Percentiles rank a stretch among this genome's conserved stretches.
Evolutionary conservation across 2,797 vertebrate species (phyloP).

Genomic region (Manis pentadactyla): DNA sequence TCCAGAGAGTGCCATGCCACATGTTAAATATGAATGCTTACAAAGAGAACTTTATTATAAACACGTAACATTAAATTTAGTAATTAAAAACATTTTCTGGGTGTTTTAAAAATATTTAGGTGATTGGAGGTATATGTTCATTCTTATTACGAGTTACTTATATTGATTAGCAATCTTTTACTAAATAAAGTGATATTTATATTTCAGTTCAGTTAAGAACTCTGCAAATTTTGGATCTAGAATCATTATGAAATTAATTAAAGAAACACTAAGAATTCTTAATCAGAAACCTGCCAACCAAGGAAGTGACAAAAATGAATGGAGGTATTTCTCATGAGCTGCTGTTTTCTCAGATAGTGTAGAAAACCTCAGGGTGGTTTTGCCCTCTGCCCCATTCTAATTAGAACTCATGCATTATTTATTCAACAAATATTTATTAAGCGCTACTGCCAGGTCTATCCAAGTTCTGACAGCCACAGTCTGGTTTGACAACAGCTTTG

Average conservation of each 20-base stretch:
- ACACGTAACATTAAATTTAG: neutral
- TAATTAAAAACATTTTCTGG: neutral
- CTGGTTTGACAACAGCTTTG: neutral
- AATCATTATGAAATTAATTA: conserved; percentile 52
- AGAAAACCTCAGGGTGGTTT: neutral
- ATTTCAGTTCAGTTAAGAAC: conserved; percentile 40
- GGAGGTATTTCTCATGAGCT: neutral
- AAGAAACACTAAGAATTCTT: conserved; percentile 45
- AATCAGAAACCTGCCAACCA: conserved; percentile 50
- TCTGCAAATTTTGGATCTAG: neutral
- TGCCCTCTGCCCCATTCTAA: neutral
- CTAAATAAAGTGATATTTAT: conserved; percentile 37
- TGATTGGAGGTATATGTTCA: neutral
- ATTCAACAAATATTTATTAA: conserved; percentile 22
- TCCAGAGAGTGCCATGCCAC: conserved; percentile 12
- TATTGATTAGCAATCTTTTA: conserved; percentile 44
- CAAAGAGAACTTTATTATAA: neutral
- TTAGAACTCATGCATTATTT: neutral
- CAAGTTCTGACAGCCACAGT: neutral
- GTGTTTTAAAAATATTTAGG: conserved; percentile 28
- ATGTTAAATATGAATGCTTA: conserved; percentile 46
- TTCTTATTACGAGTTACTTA: neutral
- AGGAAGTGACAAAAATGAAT: neutral
- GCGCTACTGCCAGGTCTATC: neutral
- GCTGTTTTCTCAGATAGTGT: neutral